Evolutionary conservation across 2,888 invertebrate genomes (phyloP).

Genomic region (Adineta ricciae): DNA sequence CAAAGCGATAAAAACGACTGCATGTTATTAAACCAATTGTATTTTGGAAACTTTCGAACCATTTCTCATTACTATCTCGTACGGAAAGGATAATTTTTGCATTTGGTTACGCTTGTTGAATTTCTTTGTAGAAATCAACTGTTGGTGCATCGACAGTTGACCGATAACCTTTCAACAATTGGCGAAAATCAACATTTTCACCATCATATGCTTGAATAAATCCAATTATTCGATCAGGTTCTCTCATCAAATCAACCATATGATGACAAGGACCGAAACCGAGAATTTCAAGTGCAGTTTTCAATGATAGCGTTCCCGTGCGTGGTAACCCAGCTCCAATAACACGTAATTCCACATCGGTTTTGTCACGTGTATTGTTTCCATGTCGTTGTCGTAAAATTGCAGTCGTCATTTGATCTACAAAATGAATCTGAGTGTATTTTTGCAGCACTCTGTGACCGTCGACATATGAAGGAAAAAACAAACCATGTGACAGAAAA

Average conservation of each 20-base stretch:
- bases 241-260: neutral
- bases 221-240: neutral
- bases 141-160: constrained; percentile 1
- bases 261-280: neutral
- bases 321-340: constrained; percentile 21
- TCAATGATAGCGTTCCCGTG: neutral
- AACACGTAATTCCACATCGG: neutral
- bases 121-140: neutral
- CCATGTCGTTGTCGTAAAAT: too few species aligned
- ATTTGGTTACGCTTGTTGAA: constrained; percentile 1
- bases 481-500: too few species aligned
- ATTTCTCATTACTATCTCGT: neutral
- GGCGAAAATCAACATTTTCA: too few species aligned
- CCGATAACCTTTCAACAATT: neutral
- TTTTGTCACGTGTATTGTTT: too few species aligned
- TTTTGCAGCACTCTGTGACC: too few species aligned
- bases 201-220: too few species aligned
- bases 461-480: too few species aligned
- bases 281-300: constrained; percentile 15
- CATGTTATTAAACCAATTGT: neutral
- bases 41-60: constrained; percentile 17
- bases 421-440: too few species aligned
- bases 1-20: neutral
- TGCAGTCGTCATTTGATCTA: too few species aligned
- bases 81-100: constrained; percentile 5